These are phyloP conservation scores for Pantherophis vulpinus DNA, from an alignment of 2,797 vertebrate genomes.

Conservation along the genomic window DNA sequence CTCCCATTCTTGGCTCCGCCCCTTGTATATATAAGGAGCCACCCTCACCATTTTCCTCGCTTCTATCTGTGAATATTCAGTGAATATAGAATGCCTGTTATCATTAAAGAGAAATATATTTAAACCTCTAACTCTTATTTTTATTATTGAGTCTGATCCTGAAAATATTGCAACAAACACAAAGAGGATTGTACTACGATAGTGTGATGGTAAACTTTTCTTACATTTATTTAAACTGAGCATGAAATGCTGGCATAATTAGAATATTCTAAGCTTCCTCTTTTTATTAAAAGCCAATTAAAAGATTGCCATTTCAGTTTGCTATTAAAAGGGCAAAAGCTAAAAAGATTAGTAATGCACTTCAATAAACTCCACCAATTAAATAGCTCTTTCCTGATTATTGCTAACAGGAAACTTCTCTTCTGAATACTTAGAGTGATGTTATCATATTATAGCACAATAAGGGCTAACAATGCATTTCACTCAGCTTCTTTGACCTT, in stretches of 20 bases:
- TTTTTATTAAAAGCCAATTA: conserved; percentile 15
- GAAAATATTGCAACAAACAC: no score
- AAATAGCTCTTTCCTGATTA: conserved; percentile 20
- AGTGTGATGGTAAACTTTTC: neutral
- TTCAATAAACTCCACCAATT: conserved; percentile 22
- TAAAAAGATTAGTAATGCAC: conserved; percentile 16
- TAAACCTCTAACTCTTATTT: no score
- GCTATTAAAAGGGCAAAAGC: neutral
- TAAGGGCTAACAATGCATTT: conserved; percentile 21
- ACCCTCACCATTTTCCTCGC: no score
- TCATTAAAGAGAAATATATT: no score
- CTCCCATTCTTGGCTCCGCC: no score
- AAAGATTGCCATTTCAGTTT: conserved; percentile 1
- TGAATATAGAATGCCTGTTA: no score
- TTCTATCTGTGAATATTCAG: no score
- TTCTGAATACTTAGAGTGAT: conserved; percentile 6
- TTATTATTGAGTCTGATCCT: no score
- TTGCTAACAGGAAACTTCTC: conserved; percentile 28
- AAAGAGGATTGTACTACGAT: neutral
- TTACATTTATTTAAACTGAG: neutral
- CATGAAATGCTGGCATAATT: neutral
- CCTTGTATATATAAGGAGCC: no score
- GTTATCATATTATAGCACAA: conserved; percentile 23
- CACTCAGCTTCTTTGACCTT: conserved; percentile 22
- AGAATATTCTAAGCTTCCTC: neutral